phyloP scores from a whole-genome alignment of 2,797 vertebrate species.

The Phylloscopus collybita region DNA sequence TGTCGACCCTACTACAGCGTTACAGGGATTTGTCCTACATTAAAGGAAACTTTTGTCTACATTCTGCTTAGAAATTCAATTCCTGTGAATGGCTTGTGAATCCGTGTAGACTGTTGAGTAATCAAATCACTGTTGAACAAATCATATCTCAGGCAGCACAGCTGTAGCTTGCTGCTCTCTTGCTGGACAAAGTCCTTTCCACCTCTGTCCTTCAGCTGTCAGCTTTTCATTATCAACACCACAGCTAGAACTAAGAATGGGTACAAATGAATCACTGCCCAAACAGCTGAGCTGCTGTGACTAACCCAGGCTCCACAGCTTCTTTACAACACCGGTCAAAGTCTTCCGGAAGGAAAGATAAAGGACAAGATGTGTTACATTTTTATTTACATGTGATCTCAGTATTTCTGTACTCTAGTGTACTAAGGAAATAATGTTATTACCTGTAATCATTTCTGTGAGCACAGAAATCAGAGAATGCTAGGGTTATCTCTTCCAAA shows the following conservation, averaged over 20 bases:
- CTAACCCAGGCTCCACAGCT: background rate
- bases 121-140: background rate
- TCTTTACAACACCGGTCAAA: background rate
- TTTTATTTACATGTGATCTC: background rate
- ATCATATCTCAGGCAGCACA: background rate
- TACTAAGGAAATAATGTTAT: background rate
- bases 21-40: background rate
- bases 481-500: background rate
- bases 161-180: background rate
- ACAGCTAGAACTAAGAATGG: background rate
- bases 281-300: background rate
- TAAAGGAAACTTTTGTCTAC: background rate
- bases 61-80: background rate
- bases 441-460: background rate
- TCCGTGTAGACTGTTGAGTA: background rate
- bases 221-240: background rate
- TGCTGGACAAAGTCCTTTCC: background rate
- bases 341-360: background rate
- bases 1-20: background rate
- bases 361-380: background rate
- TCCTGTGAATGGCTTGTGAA: background rate
- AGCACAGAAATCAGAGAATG: background rate
- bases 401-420: background rate
- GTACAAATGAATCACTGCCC: background rate
- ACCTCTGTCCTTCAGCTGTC: background rate